Percentiles rank a stretch among this genome's conserved stretches.
phyloP scores from a whole-genome alignment of 1,140 invertebrate species.

The Drosophila miranda region DNA sequence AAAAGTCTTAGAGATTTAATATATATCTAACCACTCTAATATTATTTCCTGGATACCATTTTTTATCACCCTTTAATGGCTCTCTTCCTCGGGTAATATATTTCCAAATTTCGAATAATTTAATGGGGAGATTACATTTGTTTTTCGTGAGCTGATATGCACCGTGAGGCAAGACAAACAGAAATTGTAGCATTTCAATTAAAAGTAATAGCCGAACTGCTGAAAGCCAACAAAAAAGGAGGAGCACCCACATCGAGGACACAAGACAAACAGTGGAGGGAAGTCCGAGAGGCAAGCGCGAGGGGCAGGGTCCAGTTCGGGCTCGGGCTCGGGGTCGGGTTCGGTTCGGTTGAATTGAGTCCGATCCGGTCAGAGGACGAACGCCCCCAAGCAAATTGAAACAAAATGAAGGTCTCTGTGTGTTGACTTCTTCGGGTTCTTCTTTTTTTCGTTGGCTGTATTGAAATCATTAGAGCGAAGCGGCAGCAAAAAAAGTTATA shows the following conservation, averaged over 20 bases:
- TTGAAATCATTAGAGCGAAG: conserved; percentile 76
- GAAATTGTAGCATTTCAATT: conserved; percentile 60
- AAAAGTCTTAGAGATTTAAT: too few species aligned
- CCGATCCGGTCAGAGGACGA: conserved; percentile 29
- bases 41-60: too few species aligned
- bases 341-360: conserved; percentile 31
- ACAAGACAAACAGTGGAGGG: conserved; percentile 40
- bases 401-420: conserved; percentile 60
- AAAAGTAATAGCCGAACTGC: conserved; percentile 38
- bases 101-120: background rate
- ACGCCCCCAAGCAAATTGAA: conserved; percentile 63
- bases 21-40: too few species aligned
- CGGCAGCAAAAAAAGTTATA: conserved; percentile 21
- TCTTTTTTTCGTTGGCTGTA: conserved; percentile 57
- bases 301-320: conserved; percentile 14
- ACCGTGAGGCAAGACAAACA: background rate
- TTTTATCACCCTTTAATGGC: too few species aligned
- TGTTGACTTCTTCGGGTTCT: conserved; percentile 38
- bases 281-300: background rate
- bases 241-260: conserved; percentile 9
- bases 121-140: background rate
- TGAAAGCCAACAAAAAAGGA: conserved; percentile 34
- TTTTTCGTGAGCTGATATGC: conserved; percentile 30
- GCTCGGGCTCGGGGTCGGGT: background rate
- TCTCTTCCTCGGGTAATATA: background rate